A percentile compares a stretch with the other conserved stretches of the same genome.
These are phyloP conservation scores for Leptodactylus fallax DNA, from an alignment of 2,797 vertebrate species.

Conservation along the genomic window DNA sequence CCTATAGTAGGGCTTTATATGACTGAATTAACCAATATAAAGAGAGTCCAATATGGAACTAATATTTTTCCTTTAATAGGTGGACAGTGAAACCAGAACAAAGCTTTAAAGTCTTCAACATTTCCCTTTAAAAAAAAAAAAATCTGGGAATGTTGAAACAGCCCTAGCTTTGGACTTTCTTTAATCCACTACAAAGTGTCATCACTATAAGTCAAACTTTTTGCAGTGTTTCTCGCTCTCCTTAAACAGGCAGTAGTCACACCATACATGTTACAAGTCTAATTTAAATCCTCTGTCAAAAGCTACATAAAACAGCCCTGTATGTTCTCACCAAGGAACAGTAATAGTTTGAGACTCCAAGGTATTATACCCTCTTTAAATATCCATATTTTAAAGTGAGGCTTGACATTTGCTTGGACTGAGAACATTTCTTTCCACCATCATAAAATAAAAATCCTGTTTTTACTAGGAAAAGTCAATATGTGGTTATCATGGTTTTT, in stretches of 20 bases:
- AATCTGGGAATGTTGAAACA: conserved; percentile 74
- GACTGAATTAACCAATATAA: conserved; percentile 78
- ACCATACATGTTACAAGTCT: conserved; percentile 70
- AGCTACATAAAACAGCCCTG: conserved; percentile 75
- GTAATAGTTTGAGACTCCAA: conserved; percentile 79
- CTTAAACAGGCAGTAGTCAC: conserved; percentile 70
- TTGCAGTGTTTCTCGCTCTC: conserved; percentile 66
- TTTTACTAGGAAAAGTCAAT: conserved; percentile 63
- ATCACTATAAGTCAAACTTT: conserved; percentile 70
- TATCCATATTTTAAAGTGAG: conserved; percentile 78
- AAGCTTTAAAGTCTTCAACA: conserved; percentile 84
- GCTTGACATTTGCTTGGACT: conserved; percentile 73
- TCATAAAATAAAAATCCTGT: conserved; percentile 70
- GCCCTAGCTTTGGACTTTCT: conserved; percentile 72
- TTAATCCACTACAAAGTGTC: conserved; percentile 76
- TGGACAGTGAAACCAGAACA: conserved; percentile 80
- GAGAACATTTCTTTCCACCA: conserved; percentile 68
- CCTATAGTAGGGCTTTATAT: conserved; percentile 67
- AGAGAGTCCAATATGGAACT: conserved; percentile 82
- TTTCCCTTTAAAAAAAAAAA: conserved; percentile 67
- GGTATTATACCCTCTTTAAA: conserved; percentile 80
- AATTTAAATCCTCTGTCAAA: conserved; percentile 80
- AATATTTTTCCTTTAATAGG: conserved; percentile 83
- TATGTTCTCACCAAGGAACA: conserved; percentile 75
- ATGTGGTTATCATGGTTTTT: conserved; percentile 63